These are phyloP conservation scores for Poecile montanus DNA, from an alignment of 2,797 vertebrate species.

Conservation along the genomic window DNA sequence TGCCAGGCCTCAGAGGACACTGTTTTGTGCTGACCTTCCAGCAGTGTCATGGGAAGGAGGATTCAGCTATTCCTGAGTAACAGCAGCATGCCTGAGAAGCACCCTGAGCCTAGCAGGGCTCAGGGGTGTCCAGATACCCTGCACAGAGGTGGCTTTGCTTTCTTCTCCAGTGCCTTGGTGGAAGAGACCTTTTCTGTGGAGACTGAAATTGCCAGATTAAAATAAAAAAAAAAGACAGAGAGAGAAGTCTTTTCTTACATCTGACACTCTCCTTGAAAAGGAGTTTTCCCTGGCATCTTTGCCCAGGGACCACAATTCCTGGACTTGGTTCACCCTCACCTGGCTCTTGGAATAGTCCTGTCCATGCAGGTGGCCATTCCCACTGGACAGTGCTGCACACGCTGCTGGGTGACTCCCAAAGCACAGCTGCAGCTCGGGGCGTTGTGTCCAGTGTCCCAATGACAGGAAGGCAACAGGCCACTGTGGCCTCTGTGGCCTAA, in stretches of 20 bases:
- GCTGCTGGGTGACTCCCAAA: not conserved
- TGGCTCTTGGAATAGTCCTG: not conserved
- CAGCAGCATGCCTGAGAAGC: not conserved
- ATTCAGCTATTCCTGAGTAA: not conserved
- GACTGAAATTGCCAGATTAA: not conserved
- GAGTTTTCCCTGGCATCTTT: not conserved
- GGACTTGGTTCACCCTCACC: not conserved
- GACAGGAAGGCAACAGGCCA: not conserved
- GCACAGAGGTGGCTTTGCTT: not conserved
- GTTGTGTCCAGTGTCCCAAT: not conserved
- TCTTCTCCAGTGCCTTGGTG: not conserved
- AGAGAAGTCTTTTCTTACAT: not conserved
- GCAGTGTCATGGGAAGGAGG: not conserved
- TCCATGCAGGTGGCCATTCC: not conserved
- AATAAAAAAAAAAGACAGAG: too few species aligned
- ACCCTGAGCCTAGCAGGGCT: not conserved
- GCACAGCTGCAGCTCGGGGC: not conserved
- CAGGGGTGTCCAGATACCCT: not conserved
- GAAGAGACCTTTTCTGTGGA: not conserved
- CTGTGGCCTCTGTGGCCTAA: not conserved
- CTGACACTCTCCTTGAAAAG: not conserved
- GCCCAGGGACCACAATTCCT: not conserved
- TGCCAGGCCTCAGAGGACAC: not conserved
- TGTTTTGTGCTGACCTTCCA: not conserved
- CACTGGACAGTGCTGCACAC: fast-evolving